Conservation (phyloP, 1,140 invertebrate genomes). For the Berghia stephanieae region DNA sequence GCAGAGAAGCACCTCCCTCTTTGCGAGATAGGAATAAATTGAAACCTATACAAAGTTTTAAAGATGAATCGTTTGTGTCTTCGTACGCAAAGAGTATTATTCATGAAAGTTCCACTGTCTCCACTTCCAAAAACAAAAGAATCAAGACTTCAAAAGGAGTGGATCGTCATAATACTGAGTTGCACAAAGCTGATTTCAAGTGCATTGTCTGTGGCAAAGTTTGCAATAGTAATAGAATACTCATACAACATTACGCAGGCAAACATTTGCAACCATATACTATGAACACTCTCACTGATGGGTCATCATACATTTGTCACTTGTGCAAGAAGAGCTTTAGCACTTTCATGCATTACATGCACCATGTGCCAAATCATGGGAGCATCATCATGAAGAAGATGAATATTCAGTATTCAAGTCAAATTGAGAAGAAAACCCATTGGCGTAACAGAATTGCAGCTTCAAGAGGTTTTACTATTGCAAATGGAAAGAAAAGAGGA, state of each 20-base stretch:
- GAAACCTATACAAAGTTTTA: slow-evolving; percentile 28
- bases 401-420: slow-evolving; percentile 12
- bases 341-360: slow-evolving; percentile 30
- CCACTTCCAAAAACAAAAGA: no score
- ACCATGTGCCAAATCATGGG: slow-evolving; percentile 32
- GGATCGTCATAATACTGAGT: background rate
- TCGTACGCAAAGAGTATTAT: background rate
- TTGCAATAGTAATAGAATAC: slow-evolving; percentile 21
- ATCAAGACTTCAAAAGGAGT: background rate
- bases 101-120: no score
- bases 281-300: slow-evolving; percentile 20
- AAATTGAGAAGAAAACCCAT: background rate
- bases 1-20: slow-evolving; percentile 16
- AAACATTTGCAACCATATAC: slow-evolving; percentile 37
- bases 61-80: slow-evolving; percentile 17
- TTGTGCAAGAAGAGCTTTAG: slow-evolving; percentile 35
- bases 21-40: slow-evolving; percentile 21
- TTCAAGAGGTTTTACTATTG: background rate
- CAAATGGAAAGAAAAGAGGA: background rate
- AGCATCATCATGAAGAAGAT: slow-evolving; percentile 34
- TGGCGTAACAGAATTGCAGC: background rate
- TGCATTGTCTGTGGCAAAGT: slow-evolving; percentile 21
- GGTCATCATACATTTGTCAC: slow-evolving; percentile 33
- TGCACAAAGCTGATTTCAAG: slow-evolving; percentile 12
- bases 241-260: slow-evolving; percentile 36